A percentile compares a stretch with the other conserved stretches of the same genome.
These are phyloP conservation scores for Mormyrops boulengeri DNA, from an alignment of 2,797 vertebrate genomes.

Conservation along the genomic window DNA sequence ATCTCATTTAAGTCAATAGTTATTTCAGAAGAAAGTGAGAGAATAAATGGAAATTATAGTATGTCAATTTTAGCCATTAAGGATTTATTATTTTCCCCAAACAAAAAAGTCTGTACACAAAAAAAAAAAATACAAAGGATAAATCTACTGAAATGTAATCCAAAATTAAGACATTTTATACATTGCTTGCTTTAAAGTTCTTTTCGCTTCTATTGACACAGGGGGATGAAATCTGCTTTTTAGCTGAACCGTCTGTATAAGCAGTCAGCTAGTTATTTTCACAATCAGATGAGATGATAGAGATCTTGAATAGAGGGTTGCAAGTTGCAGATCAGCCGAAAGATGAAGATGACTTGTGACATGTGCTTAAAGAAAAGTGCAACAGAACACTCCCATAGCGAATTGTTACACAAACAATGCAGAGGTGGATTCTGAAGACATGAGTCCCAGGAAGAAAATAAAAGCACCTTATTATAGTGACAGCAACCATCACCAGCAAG, in stretches of 20 bases:
- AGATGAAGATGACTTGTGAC: slow-evolving; percentile 52
- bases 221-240: background rate
- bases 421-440: background rate
- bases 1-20: background rate
- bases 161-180: background rate
- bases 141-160: background rate
- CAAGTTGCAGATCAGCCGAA: slow-evolving; percentile 48
- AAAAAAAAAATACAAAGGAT: background rate
- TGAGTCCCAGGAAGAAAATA: background rate
- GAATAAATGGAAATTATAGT: background rate
- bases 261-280: slow-evolving; percentile 34
- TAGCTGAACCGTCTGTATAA: slow-evolving; percentile 35
- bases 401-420: background rate
- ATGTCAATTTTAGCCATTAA: background rate
- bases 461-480: background rate
- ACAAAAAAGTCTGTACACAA: background rate
- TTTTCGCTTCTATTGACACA: background rate
- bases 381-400: slow-evolving; percentile 15
- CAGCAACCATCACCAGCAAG: background rate
- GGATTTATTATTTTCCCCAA: background rate
- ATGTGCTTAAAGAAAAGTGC: slow-evolving; percentile 45
- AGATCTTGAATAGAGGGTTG: slow-evolving; percentile 47
- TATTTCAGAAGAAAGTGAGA: background rate
- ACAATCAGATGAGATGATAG: slow-evolving; percentile 46
- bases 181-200: background rate